Base-by-base conservation (phyloP, 2,113 vertebrate species). In the Pseudonaja textilis region DNA sequence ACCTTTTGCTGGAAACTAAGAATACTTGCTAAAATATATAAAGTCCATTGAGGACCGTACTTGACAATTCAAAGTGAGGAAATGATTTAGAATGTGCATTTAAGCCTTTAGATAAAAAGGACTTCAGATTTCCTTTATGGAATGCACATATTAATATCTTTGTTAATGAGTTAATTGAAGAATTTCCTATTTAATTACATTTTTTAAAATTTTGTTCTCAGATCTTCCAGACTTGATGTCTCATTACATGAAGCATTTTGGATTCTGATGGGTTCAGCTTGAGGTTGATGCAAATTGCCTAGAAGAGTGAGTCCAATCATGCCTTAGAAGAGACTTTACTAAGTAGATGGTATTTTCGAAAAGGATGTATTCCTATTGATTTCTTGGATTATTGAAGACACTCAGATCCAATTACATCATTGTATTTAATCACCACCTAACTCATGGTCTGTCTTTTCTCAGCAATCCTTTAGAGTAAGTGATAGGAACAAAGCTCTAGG, bases 61-160 rank as follows among this genome's bases (percentile, higher is more conserved):
- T 7, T 56, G 39, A 0, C 34, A 94, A 3, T 89, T 45, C 55
- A 85, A 89, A 92, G 88, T 85, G 92, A n/a, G 6, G 55, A 89
- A 89, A 89, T 89, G 57, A 89, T 89, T 89, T 85, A 89, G 88
- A 59, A 42, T 94, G 95, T 94, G 89, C 29, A 89, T 93, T 94
- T 95, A 95, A 96, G 20, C 4, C 89, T 5, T 93, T 22, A 16
- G 92, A 2, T 93, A 39, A 94, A 96, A 91, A 87, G 54, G 64
- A 47, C 10, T 64, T 89, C 64, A 85, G 25, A 85, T 10, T 89
- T 91, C 87, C 87, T 91, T 91, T 59, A 61, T 29, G 91, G 45
- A 56, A 55, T n/a, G 20, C 42, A n/a, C 54, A 85, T 90, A 93
- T 56, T 86, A 20, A 47, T 12, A 39, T n/a, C 91, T 92, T 89